Evolutionary conservation across 2,888 invertebrate genomes (phyloP).

Genomic region (Psylliodes chrysocephalus): DNA sequence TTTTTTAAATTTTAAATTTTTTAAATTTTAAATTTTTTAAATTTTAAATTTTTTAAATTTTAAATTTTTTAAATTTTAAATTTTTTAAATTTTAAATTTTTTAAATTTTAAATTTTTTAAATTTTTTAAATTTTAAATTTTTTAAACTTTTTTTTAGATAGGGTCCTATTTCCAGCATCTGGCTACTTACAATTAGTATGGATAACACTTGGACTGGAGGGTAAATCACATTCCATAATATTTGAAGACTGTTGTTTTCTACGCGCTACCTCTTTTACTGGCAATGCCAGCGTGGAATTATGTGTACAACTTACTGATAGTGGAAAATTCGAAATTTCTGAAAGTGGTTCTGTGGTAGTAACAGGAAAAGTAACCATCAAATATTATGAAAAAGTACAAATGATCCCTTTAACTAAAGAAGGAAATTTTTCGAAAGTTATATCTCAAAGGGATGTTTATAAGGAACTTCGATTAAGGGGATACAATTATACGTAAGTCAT

Average conservation of each 20-base stretch:
- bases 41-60: neutral
- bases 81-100: neutral
- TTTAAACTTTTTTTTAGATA: slow-evolving; percentile 32
- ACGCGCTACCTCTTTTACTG: slow-evolving; percentile 66
- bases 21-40: no score
- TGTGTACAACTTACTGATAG: slow-evolving; percentile 24
- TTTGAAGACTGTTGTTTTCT: slow-evolving; percentile 71
- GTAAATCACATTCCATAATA: slow-evolving; percentile 48
- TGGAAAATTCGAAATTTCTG: slow-evolving; percentile 56
- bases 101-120: neutral
- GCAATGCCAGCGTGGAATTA: slow-evolving; percentile 55
- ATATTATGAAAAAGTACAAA: neutral
- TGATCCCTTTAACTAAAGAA: neutral
- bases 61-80: neutral
- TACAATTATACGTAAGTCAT: slow-evolving; percentile 66
- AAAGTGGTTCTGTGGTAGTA: slow-evolving; percentile 40
- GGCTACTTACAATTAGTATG: slow-evolving; percentile 61
- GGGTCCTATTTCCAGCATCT: slow-evolving; percentile 70
- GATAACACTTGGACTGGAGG: slow-evolving; percentile 66
- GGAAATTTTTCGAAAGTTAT: slow-evolving; percentile 50
- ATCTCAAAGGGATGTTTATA: slow-evolving; percentile 72
- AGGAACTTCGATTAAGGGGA: slow-evolving; percentile 75
- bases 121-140: no score
- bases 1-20: no score
- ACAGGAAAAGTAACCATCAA: slow-evolving; percentile 34